Evolutionary conservation across 37 sponge, comb jelly and placozoan genomes (phyloP).

Genomic region (Cladorhizidae sp.): DNA sequence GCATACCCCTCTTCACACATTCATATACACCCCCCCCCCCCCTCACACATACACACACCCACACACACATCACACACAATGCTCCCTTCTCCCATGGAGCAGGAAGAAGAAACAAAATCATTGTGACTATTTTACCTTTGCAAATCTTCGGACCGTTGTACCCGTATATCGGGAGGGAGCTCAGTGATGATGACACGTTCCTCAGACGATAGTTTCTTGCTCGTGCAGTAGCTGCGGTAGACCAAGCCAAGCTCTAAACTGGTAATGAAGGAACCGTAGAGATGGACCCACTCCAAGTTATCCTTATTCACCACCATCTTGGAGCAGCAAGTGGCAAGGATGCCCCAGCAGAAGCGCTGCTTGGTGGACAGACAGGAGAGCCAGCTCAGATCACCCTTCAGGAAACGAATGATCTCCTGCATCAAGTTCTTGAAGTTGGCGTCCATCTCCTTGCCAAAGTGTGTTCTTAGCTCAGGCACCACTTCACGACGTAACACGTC

Average conservation of each 20-base stretch:
- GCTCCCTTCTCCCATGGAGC: too few relatives aligned
- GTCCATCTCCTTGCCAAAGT: slow-evolving; percentile 12
- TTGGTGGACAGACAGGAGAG: slow-evolving; percentile 21
- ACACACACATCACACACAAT: too few relatives aligned
- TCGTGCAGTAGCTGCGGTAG: slow-evolving; percentile 35
- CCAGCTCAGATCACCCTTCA: slow-evolving; percentile 36
- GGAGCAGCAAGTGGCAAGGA: slow-evolving; percentile 39
- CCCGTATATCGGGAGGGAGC: slow-evolving; percentile 18
- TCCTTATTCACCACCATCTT: slow-evolving; percentile 33
- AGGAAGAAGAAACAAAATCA: too few relatives aligned
- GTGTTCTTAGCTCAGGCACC: slow-evolving; percentile 36
- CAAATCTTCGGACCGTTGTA: slow-evolving; percentile 24
- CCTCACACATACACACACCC: background rate
- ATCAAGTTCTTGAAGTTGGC: slow-evolving; percentile 27
- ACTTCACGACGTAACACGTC: slow-evolving; percentile 22
- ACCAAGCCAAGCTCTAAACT: slow-evolving; percentile 28
- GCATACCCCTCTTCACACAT: too few relatives aligned
- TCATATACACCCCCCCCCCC: slow-evolving; percentile 4
- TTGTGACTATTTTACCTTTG: background rate
- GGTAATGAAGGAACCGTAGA: slow-evolving; percentile 19
- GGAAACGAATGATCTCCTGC: background rate
- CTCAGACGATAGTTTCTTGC: slow-evolving; percentile 16
- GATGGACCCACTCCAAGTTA: slow-evolving; percentile 44
- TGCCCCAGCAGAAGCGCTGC: slow-evolving; percentile 68
- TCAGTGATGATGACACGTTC: slow-evolving; percentile 3